phyloP scores from a whole-genome alignment of 2,888 invertebrate species.

The Sericinus montela region DNA sequence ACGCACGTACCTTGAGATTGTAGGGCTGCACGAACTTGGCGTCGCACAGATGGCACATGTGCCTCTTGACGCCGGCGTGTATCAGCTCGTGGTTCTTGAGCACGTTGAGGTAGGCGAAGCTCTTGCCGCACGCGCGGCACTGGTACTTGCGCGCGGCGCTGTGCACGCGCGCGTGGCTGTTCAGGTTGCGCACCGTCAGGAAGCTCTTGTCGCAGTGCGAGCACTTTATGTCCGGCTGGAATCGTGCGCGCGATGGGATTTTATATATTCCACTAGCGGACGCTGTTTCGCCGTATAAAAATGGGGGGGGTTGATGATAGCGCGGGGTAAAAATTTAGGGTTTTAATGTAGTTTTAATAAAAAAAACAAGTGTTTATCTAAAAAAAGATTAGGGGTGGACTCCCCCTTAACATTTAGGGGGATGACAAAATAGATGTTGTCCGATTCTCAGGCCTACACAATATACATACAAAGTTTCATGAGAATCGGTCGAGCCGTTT shows the following conservation, averaged over 20 bases:
- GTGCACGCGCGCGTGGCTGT: constrained; percentile 81
- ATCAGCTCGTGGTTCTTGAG: constrained; percentile 85
- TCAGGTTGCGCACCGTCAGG: constrained; percentile 79
- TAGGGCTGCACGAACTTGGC: constrained; percentile 69
- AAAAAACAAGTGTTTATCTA: too few relatives aligned
- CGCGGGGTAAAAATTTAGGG: too few relatives aligned
- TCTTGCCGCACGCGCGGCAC: constrained; percentile 81
- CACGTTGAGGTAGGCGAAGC: constrained; percentile 83
- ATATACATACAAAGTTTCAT: too few relatives aligned
- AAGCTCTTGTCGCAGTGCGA: constrained; percentile 65
- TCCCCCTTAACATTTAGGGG: too few relatives aligned
- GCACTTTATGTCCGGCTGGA: constrained; percentile 72
- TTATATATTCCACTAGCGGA: too few relatives aligned
- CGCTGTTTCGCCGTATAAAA: too few relatives aligned
- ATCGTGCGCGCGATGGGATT: constrained; percentile 2
- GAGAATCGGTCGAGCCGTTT: too few relatives aligned
- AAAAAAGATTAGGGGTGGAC: too few relatives aligned
- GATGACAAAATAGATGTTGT: too few relatives aligned
- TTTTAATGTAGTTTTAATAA: too few relatives aligned
- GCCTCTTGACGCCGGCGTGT: constrained; percentile 84
- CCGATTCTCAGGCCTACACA: too few relatives aligned
- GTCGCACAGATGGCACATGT: constrained; percentile 84
- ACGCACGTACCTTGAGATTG: constrained; percentile 61
- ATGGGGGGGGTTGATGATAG: too few relatives aligned
- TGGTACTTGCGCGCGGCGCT: constrained; percentile 80